Evolutionary conservation across 2,888 invertebrate species (phyloP).

Genomic region (Stenurella melanura): DNA sequence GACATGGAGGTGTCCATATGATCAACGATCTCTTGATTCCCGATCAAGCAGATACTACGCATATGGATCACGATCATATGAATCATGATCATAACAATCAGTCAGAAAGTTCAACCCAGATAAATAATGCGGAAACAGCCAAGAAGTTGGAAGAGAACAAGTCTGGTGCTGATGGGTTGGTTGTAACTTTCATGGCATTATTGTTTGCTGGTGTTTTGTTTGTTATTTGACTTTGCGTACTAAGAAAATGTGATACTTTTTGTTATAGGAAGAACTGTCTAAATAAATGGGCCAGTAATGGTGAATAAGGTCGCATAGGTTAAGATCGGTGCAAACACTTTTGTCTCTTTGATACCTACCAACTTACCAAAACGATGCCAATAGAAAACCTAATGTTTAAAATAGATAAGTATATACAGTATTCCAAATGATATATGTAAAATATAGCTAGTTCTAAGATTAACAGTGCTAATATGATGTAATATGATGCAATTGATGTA

Average conservation of each 20-base stretch:
- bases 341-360: background rate
- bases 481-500: background rate
- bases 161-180: slow-evolving; percentile 17
- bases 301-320: background rate
- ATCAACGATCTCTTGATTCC: slow-evolving; percentile 11
- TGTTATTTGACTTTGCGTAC: slow-evolving; percentile 40
- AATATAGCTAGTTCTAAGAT: background rate
- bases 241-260: slow-evolving; percentile 38
- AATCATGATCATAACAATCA: slow-evolving; percentile 19
- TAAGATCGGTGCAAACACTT: background rate
- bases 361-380: slow-evolving; percentile 2
- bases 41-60: slow-evolving; percentile 28
- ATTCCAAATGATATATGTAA: background rate
- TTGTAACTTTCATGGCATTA: slow-evolving; percentile 33
- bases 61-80: slow-evolving; percentile 29
- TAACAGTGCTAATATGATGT: background rate
- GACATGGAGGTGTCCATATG: slow-evolving; percentile 32
- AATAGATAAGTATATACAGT: background rate
- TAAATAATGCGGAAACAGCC: slow-evolving; percentile 15
- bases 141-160: slow-evolving; percentile 21
- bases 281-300: slow-evolving; percentile 22
- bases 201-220: slow-evolving; percentile 42
- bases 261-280: slow-evolving; percentile 38
- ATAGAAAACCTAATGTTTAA: background rate
- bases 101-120: background rate